A percentile compares a stretch with the other conserved stretches of the same genome.
These are phyloP conservation scores for Oophaga sylvatica DNA, from an alignment of 2,797 vertebrate species.

Conservation along the genomic window DNA sequence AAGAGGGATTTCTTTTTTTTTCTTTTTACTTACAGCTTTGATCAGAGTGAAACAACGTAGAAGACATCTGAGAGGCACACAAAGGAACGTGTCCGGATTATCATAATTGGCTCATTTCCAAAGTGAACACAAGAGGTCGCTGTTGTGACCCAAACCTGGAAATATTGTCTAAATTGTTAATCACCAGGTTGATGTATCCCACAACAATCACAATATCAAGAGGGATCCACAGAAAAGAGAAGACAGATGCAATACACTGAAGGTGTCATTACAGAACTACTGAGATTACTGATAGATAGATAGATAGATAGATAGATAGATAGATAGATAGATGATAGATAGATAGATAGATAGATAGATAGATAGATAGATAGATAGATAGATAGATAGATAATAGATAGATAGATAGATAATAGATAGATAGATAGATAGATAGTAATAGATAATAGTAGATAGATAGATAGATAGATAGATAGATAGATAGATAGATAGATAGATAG, in stretches of 20 bases:
- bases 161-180: conserved; percentile 63
- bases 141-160: conserved; percentile 67
- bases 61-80: conserved; percentile 38
- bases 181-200: conserved; percentile 60
- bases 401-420: not conserved
- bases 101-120: conserved; percentile 57
- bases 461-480: no score
- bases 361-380: not conserved
- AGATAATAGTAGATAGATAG: no score
- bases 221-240: not conserved
- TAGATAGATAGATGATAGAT: conserved; percentile 27
- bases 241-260: conserved; percentile 15
- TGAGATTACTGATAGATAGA: not conserved
- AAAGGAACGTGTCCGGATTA: conserved; percentile 58
- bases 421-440: no score
- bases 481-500: no score
- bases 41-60: conserved; percentile 10
- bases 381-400: not conserved
- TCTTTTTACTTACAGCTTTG: not conserved
- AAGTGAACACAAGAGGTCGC: conserved; percentile 76
- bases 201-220: conserved; percentile 49
- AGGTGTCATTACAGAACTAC: not conserved
- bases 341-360: conserved; percentile 11
- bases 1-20: not conserved
- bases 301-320: conserved; percentile 1